Evolutionary conservation across 1,140 invertebrate species (phyloP), one percentile per base, ranked within the genome.

Genomic region (Atta texana): DNA sequence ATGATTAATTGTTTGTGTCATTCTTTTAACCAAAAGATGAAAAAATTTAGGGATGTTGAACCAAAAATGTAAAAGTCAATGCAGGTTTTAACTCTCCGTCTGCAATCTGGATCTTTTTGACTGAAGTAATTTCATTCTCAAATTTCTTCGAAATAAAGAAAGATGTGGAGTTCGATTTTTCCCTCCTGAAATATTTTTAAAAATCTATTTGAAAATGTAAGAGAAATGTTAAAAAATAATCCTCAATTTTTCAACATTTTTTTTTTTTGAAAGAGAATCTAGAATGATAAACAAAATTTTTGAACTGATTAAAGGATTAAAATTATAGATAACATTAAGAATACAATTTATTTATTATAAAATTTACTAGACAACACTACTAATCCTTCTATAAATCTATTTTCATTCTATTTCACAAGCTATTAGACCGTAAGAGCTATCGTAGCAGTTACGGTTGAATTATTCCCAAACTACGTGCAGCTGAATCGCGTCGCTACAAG

Each of bases 381-480:
- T 44, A 44, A 44, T 44, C 39, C 8, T 44, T 77, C 24, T 28
- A 51, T 8, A 18, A 68, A 24, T 21, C 34, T 57, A 74, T 61
- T 61, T 49, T 49, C 5, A 16, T 31, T 72, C n/a, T 31, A 28
- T 59, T 74, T 61, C 18, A 34, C 53, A 7, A 51, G 69, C 39
- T 24, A 28, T 34, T 39, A 34, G 44, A 59, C 39, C 8, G n/a
- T 21, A 74, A 18, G 3, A 49, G 28, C 68, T 61, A 44, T 49
- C 55, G 55, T 44, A 53, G 55, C 28, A 82, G 68, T 72, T 49
- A 82, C 39, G 71, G 69, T 21, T 34, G 55, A 74, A 49, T 84
- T 57, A 75, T 75, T 74, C 18, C 8, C 24, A 51, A 74, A 71
- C 68, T 68, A 34, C n/a, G 10, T 51, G 21, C 34, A 51, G 68